These are phyloP conservation scores for Phoxinus phoxinus DNA, from an alignment of 2,113 vertebrate species.

Conservation along the genomic window DNA sequence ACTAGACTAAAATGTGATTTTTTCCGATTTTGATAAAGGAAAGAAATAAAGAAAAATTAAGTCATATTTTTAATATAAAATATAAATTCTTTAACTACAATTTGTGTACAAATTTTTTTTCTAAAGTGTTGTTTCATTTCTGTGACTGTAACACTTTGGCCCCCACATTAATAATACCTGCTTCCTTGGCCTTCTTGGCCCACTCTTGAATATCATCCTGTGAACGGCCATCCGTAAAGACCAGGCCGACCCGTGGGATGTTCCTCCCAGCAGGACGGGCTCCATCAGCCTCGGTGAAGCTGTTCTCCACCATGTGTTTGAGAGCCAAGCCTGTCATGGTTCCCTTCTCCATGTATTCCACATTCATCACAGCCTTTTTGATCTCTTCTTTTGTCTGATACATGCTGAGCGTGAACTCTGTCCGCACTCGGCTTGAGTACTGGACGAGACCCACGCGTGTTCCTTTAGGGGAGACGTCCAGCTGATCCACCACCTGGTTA, in stretches of 20 bases:
- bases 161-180: slow-evolving; percentile 73
- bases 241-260: slow-evolving; percentile 87
- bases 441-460: slow-evolving; percentile 93
- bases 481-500: slow-evolving; percentile 92
- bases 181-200: slow-evolving; percentile 90
- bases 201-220: slow-evolving; percentile 94
- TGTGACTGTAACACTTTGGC: no score
- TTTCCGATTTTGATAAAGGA: no score
- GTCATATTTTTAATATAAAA: no score
- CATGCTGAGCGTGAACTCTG: slow-evolving; percentile 91
- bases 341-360: slow-evolving; percentile 98
- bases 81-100: no score
- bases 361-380: slow-evolving; percentile 89
- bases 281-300: slow-evolving; percentile 89
- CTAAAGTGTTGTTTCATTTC: no score
- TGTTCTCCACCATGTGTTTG: slow-evolving; percentile 95
- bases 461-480: slow-evolving; percentile 88
- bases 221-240: slow-evolving; percentile 96
- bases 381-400: slow-evolving; percentile 85
- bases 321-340: slow-evolving; percentile 96
- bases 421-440: slow-evolving; percentile 93
- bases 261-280: slow-evolving; percentile 78
- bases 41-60: no score
- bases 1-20: no score
- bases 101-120: no score